Percentiles rank a stretch among this genome's conserved stretches.
These are phyloP conservation scores for Dreissena polymorpha DNA, from an alignment of 1,140 invertebrate genomes.

Conservation along the genomic window DNA sequence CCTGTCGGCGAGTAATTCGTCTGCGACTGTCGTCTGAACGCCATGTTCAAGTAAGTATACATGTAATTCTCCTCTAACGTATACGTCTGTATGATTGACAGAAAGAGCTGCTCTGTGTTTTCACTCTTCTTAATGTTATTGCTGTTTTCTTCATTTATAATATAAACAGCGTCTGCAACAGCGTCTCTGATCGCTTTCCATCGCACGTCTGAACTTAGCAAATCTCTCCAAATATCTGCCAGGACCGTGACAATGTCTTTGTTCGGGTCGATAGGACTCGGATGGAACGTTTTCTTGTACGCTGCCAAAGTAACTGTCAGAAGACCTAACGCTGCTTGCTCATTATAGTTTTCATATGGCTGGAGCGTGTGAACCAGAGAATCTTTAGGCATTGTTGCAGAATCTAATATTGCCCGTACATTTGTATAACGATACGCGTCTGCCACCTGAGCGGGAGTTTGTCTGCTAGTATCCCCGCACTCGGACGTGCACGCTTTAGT, in stretches of 20 bases:
- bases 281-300: slow-evolving; percentile 40
- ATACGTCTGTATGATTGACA: slow-evolving; percentile 29
- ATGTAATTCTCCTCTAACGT: slow-evolving; percentile 31
- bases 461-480: slow-evolving; percentile 17
- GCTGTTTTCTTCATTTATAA: slow-evolving; percentile 14
- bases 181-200: slow-evolving; percentile 19
- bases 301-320: slow-evolving; percentile 27
- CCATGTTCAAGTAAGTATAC: slow-evolving; percentile 33
- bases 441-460: slow-evolving; percentile 18
- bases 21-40: slow-evolving; percentile 25
- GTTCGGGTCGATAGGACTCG: background rate
- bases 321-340: background rate
- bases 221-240: slow-evolving; percentile 9
- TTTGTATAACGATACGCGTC: background rate
- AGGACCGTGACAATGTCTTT: slow-evolving; percentile 12
- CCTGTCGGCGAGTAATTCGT: slow-evolving; percentile 14
- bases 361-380: slow-evolving; percentile 6
- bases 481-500: slow-evolving; percentile 38
- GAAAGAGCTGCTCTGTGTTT: slow-evolving; percentile 5
- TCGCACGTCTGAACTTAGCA: slow-evolving; percentile 10
- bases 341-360: slow-evolving; percentile 7
- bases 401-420: background rate
- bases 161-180: slow-evolving; percentile 27
- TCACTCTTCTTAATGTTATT: background rate
- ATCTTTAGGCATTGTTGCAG: background rate